phyloP scores from a whole-genome alignment of 2,888 invertebrate genomes.

The Sclerodermus sp. region DNA sequence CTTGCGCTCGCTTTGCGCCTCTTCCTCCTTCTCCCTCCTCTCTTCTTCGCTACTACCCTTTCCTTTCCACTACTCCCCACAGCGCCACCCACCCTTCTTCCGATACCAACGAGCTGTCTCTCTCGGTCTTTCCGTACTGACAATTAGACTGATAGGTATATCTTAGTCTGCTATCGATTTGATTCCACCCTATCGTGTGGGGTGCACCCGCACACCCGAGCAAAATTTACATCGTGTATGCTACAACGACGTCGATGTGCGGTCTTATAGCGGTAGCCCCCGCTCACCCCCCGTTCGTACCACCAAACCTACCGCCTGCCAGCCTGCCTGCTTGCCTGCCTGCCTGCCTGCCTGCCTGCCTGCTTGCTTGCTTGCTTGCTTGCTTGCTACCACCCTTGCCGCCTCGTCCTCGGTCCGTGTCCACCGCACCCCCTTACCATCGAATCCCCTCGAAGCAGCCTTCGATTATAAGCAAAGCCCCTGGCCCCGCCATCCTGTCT shows the following conservation, averaged over 20 bases:
- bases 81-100: slow-evolving; percentile 45
- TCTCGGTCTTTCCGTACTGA: slow-evolving; percentile 57
- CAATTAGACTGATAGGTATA: slow-evolving; percentile 61
- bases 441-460: slow-evolving; percentile 37
- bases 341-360: slow-evolving; percentile 18
- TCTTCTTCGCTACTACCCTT: slow-evolving; percentile 18
- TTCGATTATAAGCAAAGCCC: slow-evolving; percentile 53
- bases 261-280: slow-evolving; percentile 29
- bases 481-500: slow-evolving; percentile 25
- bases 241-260: slow-evolving; percentile 47
- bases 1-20: slow-evolving; percentile 41
- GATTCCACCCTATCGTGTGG: slow-evolving; percentile 55
- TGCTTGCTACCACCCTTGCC: slow-evolving; percentile 10
- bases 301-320: slow-evolving; percentile 10
- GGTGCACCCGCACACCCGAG: slow-evolving; percentile 45
- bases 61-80: slow-evolving; percentile 23
- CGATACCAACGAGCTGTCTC: slow-evolving; percentile 47
- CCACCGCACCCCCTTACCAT: slow-evolving; percentile 34
- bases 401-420: slow-evolving; percentile 26
- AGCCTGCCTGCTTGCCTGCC: slow-evolving; percentile 25
- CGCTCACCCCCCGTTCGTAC: slow-evolving; percentile 7
- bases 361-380: slow-evolving; percentile 13
- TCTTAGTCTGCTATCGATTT: slow-evolving; percentile 58
- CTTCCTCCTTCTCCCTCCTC: slow-evolving; percentile 18
- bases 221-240: slow-evolving; percentile 55